Evolutionary conservation across 2,888 invertebrate species (phyloP), one percentile per base, ranked within the genome.

Genomic region (Athetis lepigone): DNA sequence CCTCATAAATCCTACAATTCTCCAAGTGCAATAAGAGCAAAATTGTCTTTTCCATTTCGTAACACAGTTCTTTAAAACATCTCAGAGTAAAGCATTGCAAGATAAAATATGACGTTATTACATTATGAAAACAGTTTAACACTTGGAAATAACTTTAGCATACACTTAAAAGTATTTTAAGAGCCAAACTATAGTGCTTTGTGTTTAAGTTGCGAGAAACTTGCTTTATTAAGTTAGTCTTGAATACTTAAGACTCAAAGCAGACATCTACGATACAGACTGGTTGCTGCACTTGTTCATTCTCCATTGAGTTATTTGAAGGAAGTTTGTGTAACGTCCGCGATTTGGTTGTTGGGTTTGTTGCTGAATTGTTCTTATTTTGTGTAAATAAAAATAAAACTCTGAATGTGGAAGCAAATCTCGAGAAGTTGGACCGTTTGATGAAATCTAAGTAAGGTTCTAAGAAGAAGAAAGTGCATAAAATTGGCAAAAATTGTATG

Each of bases 91-190:
- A 75, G 33, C 52, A 63, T 54, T 42, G 42, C 45, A 29, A 51
- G 47, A 61, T 50, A 62, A 63, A 77, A 77, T 63, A 62, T 52
- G 55, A 71, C 55, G 46, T 61, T 65, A 69, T 75, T 67, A 71
- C 64, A 69, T 65, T 72, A 75, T 64, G 67, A 78, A 78, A 75
- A 71, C 72, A 72, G 80, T 78, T 78, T 75, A 79, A 80, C 72
- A 70, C 70, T 65, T 64, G 63, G 43, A 78, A 70, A 79, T 79
- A 79, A 73, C 79, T 79, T 78, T 39, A 76, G 81, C 73, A 73
- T 80, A 73, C 73, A 80, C 73, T 78, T 80, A 69, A 70, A 79
- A 75, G 73, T 75, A 80, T 78, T 80, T 77, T 73, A 70, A 80
- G 66, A 66, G 64, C 55, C 49, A 75, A 80, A 80, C 81, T 80